phyloP scores from a whole-genome alignment of 2,888 invertebrate genomes.

The Hypercompe scribonia region DNA sequence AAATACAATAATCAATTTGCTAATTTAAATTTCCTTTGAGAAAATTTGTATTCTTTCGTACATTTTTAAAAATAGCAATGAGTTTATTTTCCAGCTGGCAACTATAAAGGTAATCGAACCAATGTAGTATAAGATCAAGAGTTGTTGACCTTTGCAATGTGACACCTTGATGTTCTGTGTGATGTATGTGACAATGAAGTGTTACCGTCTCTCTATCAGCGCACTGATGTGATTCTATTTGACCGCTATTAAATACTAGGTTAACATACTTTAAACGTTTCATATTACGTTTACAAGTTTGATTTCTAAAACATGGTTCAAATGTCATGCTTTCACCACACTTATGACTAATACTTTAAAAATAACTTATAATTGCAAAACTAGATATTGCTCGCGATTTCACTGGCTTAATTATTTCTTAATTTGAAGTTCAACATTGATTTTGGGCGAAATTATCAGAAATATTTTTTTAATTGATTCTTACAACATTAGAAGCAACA shows the following conservation, averaged over 20 bases:
- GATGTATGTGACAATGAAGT: not conserved
- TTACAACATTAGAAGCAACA: not conserved
- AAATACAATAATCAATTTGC: not conserved
- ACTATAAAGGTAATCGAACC: not conserved
- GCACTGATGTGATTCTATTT: not conserved
- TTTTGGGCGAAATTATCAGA: too few relatives aligned
- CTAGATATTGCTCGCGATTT: not conserved
- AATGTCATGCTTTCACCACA: constrained; percentile 40
- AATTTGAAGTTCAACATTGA: too few relatives aligned
- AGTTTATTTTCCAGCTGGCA: too few relatives aligned
- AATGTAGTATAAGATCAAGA: not conserved
- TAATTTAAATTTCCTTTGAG: not conserved
- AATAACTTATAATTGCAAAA: not conserved
- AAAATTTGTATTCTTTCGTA: not conserved
- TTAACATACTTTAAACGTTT: constrained; percentile 24
- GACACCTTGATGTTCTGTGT: not conserved
- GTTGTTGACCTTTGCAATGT: not conserved
- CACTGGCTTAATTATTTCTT: not conserved
- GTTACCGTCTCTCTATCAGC: not conserved
- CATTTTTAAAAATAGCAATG: too few relatives aligned
- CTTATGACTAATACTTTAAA: not conserved
- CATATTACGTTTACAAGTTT: constrained; percentile 32
- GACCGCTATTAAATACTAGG: constrained; percentile 4
- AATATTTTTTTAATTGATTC: too few relatives aligned
- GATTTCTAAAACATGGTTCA: constrained; percentile 31